Evolutionary conservation across 1,140 invertebrate genomes (phyloP), one percentile per base, ranked within the genome.

Genomic region (Drosophila paulistorum): DNA sequence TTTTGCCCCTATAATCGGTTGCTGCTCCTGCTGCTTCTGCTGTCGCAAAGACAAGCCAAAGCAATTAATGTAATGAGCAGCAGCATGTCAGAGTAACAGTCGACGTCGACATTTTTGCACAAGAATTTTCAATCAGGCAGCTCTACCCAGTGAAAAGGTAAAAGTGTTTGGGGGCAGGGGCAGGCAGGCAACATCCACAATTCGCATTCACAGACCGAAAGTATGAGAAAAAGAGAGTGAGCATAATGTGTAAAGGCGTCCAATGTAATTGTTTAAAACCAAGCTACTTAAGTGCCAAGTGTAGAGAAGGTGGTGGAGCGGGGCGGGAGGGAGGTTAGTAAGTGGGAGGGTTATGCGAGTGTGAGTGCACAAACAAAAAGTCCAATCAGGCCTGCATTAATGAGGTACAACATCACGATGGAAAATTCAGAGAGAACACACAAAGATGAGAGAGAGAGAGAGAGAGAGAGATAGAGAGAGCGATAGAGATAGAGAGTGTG

Each of bases 21-120:
- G 30, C 57, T 35, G 30, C n/a, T 23, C 20, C 20, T 23, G 20
- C 20, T 23, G 20, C 20, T 23, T 23, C 20, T 20, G 30, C 73
- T 87, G 84, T 87, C 84, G 84, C 84, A 87, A 83, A 89, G 83
- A 87, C 83, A 87, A 87, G 84, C 83, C 83, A 87, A 87, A 87
- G 84, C 84, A 87, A 87, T 87, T 87, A 87, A 87, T 87, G 84
- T 89, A 87, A 87, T 87, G 84, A 87, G 84, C 80, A 80, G 83
- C 83, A 87, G 77, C 83, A 79, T 87, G 83, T 87, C 83, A 77
- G 84, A 63, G 74, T 72, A 78, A 78, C 79, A 54, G 68, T 83
- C 83, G 83, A 89, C 83, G 84, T 89, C 83, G 80, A 79, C 84
- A 87, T 87, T 89, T 87, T 87, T 87, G 83, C 83, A 87, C 83